phyloP scores from a whole-genome alignment of 2,888 invertebrate species.

The Pyrgus malvae region DNA sequence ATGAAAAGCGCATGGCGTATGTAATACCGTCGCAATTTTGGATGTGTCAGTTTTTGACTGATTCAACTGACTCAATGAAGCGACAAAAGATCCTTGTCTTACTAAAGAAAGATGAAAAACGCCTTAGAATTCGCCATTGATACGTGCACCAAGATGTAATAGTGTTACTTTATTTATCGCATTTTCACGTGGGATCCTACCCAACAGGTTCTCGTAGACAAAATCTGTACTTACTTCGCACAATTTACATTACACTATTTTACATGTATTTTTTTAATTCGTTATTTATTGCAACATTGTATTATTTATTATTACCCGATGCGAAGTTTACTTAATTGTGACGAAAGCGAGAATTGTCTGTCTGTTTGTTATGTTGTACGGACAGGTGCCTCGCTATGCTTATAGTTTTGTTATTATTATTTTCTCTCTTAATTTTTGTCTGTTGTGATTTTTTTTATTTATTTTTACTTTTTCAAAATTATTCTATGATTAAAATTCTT shows the following conservation, averaged over 20 bases:
- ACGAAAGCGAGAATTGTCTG: constrained; percentile 38
- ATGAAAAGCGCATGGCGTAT: too few species aligned
- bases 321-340: constrained; percentile 74
- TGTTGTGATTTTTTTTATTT: constrained; percentile 33
- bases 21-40: too few species aligned
- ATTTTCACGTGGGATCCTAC: constrained; percentile 2
- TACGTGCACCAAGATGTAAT: neutral
- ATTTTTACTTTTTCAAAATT: constrained; percentile 14
- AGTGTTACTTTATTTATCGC: constrained; percentile 11
- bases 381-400: constrained; percentile 38
- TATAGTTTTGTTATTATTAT: constrained; percentile 31
- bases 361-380: constrained; percentile 26
- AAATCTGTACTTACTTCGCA: constrained; percentile 72
- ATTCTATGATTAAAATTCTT: neutral
- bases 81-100: too few species aligned
- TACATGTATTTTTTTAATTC: constrained; percentile 35
- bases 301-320: constrained; percentile 53
- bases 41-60: too few species aligned
- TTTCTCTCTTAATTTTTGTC: constrained; percentile 36
- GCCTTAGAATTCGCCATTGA: neutral
- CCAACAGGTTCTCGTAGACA: constrained; percentile 21
- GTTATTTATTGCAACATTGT: constrained; percentile 65
- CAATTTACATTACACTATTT: constrained; percentile 49
- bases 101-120: neutral
- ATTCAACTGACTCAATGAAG: too few species aligned